Evolutionary conservation across 2,797 vertebrate genomes (phyloP), one percentile per base, ranked within the genome.

Genomic region (Hippopotamyrus pictus): DNA sequence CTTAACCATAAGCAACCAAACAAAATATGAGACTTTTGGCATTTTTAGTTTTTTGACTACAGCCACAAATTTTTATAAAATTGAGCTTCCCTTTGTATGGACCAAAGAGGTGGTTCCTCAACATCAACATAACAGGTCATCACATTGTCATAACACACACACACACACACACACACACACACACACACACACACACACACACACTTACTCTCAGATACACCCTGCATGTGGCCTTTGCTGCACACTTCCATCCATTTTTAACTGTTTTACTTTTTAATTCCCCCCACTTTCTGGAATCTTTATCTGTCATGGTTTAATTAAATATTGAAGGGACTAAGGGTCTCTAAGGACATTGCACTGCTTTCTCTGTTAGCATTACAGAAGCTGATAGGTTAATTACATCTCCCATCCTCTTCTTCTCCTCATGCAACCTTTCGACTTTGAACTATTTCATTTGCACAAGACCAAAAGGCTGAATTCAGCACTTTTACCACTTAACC

Each of bases 251-350:
- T 76, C 57, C 51, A 82, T 76, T 90, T 86, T 85, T 50, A 73
- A 91, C 46, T 65, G 88, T 69, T 29, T 89, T 87, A 65, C 90
- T 89, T 89, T 88, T 88, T 46, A 84, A 89, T 50, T 41, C 46
- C 59, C 91, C 90, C 86, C 88, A 91, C 53, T 48, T 92, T 92
- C 93, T 94, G 93, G 48, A 91, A 92, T 94, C 90, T 91, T 86
- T 92, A 94, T 93, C 93, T 92, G 93, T 86, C 90, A 89, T 82
- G 88, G 88, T 86, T 91, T 94, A 93, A 95, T 95, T 94, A 94
- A 94, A 94, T 92, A 92, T 89, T 90, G 90, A 93, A 90, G 92
- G 88, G 89, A 73, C 86, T 93, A 69, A 89, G 54, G 46, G 73
- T 48, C 73, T 29, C 29, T 87, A 37, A 89, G 83, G 89, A 89